Conservation (phyloP, 2,888 invertebrate genomes). For the Amiota communis region DNA sequence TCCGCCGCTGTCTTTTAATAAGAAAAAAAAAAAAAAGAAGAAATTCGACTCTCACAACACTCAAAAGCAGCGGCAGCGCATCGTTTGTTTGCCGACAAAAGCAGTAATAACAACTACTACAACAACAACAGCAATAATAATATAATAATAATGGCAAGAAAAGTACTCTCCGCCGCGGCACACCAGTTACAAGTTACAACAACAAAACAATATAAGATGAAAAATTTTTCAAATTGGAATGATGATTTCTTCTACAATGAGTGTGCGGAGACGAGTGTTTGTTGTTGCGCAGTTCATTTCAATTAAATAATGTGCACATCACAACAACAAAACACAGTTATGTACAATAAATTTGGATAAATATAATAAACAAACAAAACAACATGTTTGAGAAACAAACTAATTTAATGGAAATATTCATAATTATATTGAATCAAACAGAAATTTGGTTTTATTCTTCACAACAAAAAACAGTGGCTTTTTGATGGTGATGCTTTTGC, state of each 20-base stretch:
- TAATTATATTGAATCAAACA: not conserved
- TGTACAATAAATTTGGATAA: too few species aligned
- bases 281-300: too few species aligned
- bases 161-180: not conserved
- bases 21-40: not conserved
- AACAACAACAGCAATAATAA: not conserved
- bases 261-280: too few species aligned
- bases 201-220: not conserved
- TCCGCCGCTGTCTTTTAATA: not conserved
- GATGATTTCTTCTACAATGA: not conserved
- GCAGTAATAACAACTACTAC: slow-evolving; percentile 7
- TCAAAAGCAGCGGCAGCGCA: too few species aligned
- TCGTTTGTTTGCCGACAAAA: not conserved
- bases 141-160: not conserved
- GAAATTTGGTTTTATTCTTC: too few species aligned
- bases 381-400: too few species aligned
- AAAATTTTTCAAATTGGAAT: slow-evolving; percentile 4
- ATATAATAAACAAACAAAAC: too few species aligned
- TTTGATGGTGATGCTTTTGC: too few species aligned
- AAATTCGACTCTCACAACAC: not conserved
- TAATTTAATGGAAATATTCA: not conserved
- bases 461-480: not conserved
- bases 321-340: too few species aligned
- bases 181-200: not conserved
- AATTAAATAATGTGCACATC: too few species aligned